Evolutionary conservation across 2,888 invertebrate species (phyloP), one percentile per base, ranked within the genome.

Genomic region (Ethmia dodecea): DNA sequence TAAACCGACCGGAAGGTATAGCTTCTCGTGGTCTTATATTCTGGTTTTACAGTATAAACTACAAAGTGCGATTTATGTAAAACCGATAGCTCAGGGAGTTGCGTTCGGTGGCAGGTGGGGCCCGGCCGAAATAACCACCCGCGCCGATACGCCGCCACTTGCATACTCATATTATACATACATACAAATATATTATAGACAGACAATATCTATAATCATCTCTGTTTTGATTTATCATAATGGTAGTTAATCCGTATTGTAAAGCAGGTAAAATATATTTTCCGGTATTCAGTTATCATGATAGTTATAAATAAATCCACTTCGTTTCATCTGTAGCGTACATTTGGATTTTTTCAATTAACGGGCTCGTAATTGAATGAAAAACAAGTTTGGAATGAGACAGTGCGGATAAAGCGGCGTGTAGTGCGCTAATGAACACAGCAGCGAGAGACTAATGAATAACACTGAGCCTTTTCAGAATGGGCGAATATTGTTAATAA

Each of bases 381-480:
- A 69, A 65, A 70, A 64, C 60, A 66, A 61, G 58, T 52, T 57
- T 44, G 52, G 37, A 52, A 51, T 37, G 60, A 55, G 52, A 65
- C 63, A 62, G 57, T 46, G 54, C 50, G 60, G 58, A 64, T 65
- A 66, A 67, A 72, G 56, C 59, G 56, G 57, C 52, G 43, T 52
- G 55, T 59, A 58, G 62, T 60, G 60, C 61, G 60, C 71, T 78
- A 77, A 78, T 75, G 77, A 79, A 76, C 64, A 59, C 52, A 42
- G 57, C 55, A 42, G 57, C 52, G 53, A 59, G 53, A 49, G 60
- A 57, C 72, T 79, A 79, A 80, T 79, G 74, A 80, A 76, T 65
- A 60, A 60, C 56, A 60, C 55, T 57, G 58, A 49, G 57, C 55
- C 66, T 68, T 67, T 67, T 53, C 50, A n/a, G 5, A 26, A 26